phyloP scores from a whole-genome alignment of 1,140 invertebrate species.

The Lordiphosa mommai region DNA sequence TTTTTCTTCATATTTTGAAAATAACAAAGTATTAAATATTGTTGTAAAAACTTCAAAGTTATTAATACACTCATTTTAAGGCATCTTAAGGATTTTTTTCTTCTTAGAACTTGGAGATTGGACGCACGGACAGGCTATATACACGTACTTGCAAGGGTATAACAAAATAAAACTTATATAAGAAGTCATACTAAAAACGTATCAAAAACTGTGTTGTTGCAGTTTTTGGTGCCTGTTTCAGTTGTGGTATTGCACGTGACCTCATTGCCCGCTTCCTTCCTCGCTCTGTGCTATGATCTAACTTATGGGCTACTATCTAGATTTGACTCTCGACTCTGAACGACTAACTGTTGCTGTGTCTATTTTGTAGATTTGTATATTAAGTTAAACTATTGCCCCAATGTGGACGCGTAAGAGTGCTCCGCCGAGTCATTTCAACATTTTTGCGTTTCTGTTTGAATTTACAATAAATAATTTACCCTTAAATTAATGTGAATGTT shows the following conservation, averaged over 20 bases:
- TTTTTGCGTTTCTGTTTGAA: no score
- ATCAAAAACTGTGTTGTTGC: neutral
- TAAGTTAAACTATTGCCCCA: slow-evolving; percentile 43
- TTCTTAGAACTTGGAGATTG: no score
- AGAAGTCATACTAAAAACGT: slow-evolving; percentile 5
- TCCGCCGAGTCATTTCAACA: slow-evolving; percentile 12
- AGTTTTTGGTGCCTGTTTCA: slow-evolving; percentile 21
- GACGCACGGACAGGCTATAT: no score
- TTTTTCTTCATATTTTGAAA: no score
- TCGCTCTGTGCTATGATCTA: slow-evolving; percentile 16
- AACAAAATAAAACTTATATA: neutral
- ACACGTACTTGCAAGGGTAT: no score
- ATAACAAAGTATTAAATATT: no score
- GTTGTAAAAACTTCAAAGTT: no score
- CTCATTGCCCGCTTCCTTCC: slow-evolving; percentile 12
- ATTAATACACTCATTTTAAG: no score
- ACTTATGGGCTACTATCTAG: slow-evolving; percentile 43
- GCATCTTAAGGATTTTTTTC: no score
- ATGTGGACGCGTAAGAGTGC: slow-evolving; percentile 55
- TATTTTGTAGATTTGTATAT: slow-evolving; percentile 14
- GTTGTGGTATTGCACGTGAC: slow-evolving; percentile 20
- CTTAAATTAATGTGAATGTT: slow-evolving; percentile 76
- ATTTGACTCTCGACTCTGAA: slow-evolving; percentile 18
- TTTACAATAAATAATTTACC: slow-evolving; percentile 23
- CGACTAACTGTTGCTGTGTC: slow-evolving; percentile 12